Evolutionary conservation across 2,888 invertebrate species (phyloP).

Genomic region (Melanophora roralis): DNA sequence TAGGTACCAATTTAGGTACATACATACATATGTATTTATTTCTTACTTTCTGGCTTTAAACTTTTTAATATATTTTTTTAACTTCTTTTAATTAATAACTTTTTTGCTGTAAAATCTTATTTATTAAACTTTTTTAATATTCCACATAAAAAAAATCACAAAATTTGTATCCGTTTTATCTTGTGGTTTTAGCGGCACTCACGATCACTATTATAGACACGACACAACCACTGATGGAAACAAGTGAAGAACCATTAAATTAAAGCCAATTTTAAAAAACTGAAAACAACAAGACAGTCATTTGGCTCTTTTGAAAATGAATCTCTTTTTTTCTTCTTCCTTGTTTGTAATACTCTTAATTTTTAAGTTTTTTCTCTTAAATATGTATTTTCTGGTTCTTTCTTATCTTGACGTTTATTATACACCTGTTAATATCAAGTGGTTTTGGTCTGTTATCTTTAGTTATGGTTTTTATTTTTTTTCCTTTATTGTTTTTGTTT

Average conservation of each 20-base stretch:
- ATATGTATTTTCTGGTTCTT: neutral
- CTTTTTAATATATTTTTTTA: neutral
- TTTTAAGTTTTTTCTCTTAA: slow-evolving; percentile 11
- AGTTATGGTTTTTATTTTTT: neutral
- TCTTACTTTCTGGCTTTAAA: no score
- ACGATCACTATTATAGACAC: slow-evolving; percentile 53
- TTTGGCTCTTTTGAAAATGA: slow-evolving; percentile 39
- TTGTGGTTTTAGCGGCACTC: slow-evolving; percentile 26
- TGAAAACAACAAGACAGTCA: slow-evolving; percentile 61
- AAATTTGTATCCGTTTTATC: slow-evolving; percentile 55
- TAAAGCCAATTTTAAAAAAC: slow-evolving; percentile 73
- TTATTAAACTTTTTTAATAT: slow-evolving; percentile 19
- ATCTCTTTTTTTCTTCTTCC: neutral
- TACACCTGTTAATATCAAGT: slow-evolving; percentile 45
- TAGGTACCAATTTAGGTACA: neutral
- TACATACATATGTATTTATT: neutral
- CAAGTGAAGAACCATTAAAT: slow-evolving; percentile 68
- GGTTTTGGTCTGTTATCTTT: neutral
- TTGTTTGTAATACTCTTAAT: slow-evolving; percentile 2
- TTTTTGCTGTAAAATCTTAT: slow-evolving; percentile 26
- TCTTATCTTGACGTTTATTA: neutral
- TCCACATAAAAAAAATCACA: slow-evolving; percentile 11
- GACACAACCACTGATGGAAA: slow-evolving; percentile 57
- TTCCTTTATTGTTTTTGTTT: neutral
- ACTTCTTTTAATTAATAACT: slow-evolving; percentile 16